These are phyloP conservation scores for Eucidaris tribuloides DNA, from an alignment of 35 echinoderm and acorn worm species.

Conservation along the genomic window DNA sequence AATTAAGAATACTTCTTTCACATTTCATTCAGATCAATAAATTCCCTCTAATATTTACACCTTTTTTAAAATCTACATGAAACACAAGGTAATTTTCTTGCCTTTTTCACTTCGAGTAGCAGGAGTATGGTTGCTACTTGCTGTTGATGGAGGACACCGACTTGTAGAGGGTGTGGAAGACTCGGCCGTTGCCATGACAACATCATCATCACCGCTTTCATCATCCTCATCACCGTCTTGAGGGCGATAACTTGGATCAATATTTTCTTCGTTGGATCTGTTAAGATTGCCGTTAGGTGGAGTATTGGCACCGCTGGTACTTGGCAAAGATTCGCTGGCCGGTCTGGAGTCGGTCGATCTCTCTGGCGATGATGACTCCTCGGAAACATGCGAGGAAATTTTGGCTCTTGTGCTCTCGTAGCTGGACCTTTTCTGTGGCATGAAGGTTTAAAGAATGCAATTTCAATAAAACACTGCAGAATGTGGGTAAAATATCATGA, in stretches of 20 bases:
- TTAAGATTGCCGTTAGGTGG: conserved; percentile 15
- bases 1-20: too few relatives aligned
- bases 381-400: conserved; percentile 16
- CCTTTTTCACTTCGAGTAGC: conserved; percentile 65
- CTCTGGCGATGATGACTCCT: background rate
- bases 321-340: too few relatives aligned
- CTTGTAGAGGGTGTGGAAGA: conserved; percentile 13
- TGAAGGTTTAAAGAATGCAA: too few relatives aligned
- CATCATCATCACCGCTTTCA: background rate
- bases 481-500: too few relatives aligned
- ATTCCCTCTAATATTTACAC: background rate
- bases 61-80: background rate
- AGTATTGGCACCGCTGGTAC: too few relatives aligned
- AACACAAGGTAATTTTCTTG: background rate
- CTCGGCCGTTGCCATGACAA: background rate
- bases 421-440: background rate
- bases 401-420: conserved; percentile 22
- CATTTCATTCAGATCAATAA: too few relatives aligned
- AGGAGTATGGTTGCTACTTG: background rate
- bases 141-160: background rate
- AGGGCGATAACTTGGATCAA: conserved; percentile 11
- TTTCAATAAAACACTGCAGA: too few relatives aligned
- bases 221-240: conserved; percentile 47
- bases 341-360: too few relatives aligned
- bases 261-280: conserved; percentile 50